phyloP scores from a whole-genome alignment of 2,113 vertebrate genomes.

The Leuciscus idus region DNA sequence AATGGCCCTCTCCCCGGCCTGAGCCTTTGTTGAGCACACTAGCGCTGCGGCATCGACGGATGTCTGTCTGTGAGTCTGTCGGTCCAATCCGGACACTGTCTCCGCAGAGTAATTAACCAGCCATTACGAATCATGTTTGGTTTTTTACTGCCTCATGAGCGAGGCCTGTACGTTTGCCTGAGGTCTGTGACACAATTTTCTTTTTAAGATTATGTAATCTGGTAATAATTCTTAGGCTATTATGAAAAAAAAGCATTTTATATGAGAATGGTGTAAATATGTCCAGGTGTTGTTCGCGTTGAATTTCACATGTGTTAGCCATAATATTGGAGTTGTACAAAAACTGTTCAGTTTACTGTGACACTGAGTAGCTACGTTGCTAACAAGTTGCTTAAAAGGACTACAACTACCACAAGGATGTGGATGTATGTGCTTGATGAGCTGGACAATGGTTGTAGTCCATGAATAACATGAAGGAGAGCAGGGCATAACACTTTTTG shows the following conservation, averaged over 20 bases:
- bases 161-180: neutral
- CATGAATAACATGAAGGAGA: neutral
- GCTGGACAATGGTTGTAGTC: neutral
- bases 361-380: neutral
- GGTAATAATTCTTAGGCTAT: neutral
- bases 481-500: too few relatives aligned
- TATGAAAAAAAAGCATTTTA: neutral
- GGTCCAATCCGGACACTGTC: constrained; percentile 46
- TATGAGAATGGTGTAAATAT: neutral
- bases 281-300: neutral
- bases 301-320: neutral
- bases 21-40: constrained; percentile 54
- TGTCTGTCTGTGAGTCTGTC: constrained; percentile 60
- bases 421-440: neutral
- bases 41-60: constrained; percentile 56
- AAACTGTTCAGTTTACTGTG: neutral
- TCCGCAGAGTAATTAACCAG: constrained; percentile 28
- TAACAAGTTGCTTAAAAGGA: constrained; percentile 6
- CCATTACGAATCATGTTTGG: neutral
- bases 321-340: neutral
- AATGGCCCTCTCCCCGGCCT: constrained; percentile 65
- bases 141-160: neutral
- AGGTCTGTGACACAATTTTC: neutral
- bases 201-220: neutral
- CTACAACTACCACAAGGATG: constrained; percentile 4